phyloP scores from a whole-genome alignment of 1,140 invertebrate species.

The Fopius arisanus region DNA sequence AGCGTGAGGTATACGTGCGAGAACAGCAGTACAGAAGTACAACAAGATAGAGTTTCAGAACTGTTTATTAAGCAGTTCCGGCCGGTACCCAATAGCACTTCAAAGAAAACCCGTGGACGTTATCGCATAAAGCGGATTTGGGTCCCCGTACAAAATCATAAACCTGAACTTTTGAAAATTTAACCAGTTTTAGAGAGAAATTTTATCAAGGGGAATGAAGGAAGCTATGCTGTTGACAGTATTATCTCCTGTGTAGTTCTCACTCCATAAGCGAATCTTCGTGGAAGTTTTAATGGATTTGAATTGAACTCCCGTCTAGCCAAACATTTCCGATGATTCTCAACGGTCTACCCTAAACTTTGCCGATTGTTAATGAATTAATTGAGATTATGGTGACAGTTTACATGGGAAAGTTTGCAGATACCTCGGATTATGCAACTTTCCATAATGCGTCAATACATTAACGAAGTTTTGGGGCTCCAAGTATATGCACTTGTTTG shows the following conservation, averaged over 20 bases:
- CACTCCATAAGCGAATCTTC: not conserved
- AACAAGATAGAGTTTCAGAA: constrained; percentile 9
- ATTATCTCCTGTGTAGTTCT: not conserved
- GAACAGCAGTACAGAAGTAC: not conserved
- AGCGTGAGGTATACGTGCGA: not conserved
- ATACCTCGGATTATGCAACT: not conserved
- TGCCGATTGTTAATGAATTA: not conserved
- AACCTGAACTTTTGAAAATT: not conserved
- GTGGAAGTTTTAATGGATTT: not conserved
- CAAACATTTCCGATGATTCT: not conserved
- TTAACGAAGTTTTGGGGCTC: not conserved
- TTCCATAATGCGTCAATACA: not conserved
- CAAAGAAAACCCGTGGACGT: not conserved
- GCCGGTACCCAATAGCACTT: not conserved
- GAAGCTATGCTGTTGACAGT: not conserved
- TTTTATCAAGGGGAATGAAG: no score
- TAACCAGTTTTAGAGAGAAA: not conserved
- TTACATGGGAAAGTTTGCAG: not conserved
- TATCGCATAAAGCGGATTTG: not conserved
- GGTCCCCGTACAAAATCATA: not conserved
- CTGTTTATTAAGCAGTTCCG: constrained; percentile 10
- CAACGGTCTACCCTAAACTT: not conserved
- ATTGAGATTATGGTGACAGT: not conserved
- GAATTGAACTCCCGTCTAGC: not conserved
- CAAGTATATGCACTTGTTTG: not conserved